Evolutionary conservation across 1,140 invertebrate genomes (phyloP).

Genomic region (Trinorchestia longiramus): DNA sequence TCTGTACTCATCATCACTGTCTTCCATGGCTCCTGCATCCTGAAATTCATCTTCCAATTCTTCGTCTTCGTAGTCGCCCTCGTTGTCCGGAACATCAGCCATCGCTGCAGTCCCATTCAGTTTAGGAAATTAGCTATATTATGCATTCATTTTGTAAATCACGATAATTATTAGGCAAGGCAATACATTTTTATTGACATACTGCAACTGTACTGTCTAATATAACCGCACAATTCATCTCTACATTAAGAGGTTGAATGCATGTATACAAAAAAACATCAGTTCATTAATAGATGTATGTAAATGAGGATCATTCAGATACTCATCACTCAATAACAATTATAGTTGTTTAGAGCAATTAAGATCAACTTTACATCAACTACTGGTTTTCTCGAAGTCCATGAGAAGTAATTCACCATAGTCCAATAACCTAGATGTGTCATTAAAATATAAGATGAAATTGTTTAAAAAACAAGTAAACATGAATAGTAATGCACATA

Average conservation of each 20-base stretch:
- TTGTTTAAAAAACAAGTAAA: too few relatives aligned
- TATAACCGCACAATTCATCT: background rate
- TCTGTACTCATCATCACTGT: conserved; percentile 41
- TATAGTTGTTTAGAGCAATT: too few relatives aligned
- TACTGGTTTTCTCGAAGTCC: too few relatives aligned
- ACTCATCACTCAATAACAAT: background rate
- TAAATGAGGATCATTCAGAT: background rate
- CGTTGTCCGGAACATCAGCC: background rate
- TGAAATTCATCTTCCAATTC: background rate
- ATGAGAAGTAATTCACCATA: too few relatives aligned
- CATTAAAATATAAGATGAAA: too few relatives aligned
- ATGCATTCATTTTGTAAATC: background rate
- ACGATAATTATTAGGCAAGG: background rate
- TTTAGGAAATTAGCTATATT: background rate
- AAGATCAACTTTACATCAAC: too few relatives aligned
- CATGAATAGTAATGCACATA: too few relatives aligned
- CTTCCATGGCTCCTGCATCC: conserved; percentile 16
- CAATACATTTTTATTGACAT: background rate
- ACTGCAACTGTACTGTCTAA: too few relatives aligned
- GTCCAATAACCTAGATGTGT: too few relatives aligned
- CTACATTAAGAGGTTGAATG: background rate
- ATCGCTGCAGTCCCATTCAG: background rate
- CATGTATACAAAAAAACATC: background rate
- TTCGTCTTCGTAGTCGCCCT: background rate
- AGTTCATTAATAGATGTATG: background rate